phyloP scores from a whole-genome alignment of 2,797 vertebrate genomes.

The Glossophaga mutica region DNA sequence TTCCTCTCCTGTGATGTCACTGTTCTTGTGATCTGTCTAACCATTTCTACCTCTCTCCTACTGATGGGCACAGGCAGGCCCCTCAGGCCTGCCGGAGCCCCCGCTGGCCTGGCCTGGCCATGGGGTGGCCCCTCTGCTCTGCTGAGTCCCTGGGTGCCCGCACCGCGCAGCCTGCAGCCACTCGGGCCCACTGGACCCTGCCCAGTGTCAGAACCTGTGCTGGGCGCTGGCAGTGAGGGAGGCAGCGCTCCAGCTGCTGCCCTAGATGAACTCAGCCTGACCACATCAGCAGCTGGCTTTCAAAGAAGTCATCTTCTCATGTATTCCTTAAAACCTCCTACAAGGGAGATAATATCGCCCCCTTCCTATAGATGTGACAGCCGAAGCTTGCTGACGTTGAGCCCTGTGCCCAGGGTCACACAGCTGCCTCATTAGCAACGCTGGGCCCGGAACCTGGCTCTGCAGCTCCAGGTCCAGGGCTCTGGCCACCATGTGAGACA shows the following conservation, averaged over 20 bases:
- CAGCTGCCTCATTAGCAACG: background rate
- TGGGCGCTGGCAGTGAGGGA: background rate
- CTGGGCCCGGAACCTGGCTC: background rate
- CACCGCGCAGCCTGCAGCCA: too few relatives aligned
- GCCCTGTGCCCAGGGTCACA: background rate
- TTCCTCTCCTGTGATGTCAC: constrained; percentile 63
- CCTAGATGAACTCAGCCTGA: background rate
- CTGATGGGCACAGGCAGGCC: background rate
- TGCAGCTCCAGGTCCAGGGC: too few relatives aligned
- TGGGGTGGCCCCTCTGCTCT: background rate
- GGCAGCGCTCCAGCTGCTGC: background rate
- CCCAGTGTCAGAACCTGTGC: accelerated
- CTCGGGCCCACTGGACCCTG: background rate
- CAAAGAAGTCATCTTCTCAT: background rate
- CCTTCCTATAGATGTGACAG: background rate
- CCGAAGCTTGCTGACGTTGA: background rate
- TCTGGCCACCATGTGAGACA: accelerated
- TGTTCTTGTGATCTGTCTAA: background rate
- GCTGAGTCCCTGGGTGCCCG: too few relatives aligned
- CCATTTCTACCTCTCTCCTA: background rate
- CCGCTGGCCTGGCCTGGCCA: background rate
- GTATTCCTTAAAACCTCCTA: background rate
- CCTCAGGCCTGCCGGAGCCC: background rate
- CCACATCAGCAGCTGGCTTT: accelerated
- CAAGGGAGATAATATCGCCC: background rate